A percentile compares a stretch with the other conserved stretches of the same genome.
Conservation (phyloP, 35 echinoderm and acorn worm genomes). For the Stichopus chloronotus region DNA sequence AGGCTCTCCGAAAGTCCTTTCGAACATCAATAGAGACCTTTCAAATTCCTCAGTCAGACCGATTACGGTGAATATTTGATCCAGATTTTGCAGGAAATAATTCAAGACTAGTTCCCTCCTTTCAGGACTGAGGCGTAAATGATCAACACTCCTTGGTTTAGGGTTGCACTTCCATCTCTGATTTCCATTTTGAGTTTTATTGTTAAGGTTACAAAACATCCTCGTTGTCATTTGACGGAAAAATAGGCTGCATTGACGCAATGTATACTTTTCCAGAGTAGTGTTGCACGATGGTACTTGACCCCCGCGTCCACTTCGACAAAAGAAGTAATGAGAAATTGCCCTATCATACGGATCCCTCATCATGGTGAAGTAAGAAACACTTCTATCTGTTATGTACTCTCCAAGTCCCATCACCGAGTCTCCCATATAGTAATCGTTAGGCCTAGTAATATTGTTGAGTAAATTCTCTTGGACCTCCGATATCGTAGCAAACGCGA, state of each 20-base stretch:
- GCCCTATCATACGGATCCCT: slow-evolving; percentile 54
- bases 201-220: background rate
- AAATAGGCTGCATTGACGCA: background rate
- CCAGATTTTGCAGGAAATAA: slow-evolving; percentile 47
- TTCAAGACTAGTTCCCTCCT: slow-evolving; percentile 2
- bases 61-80: slow-evolving; percentile 42
- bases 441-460: background rate
- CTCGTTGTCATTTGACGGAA: slow-evolving; percentile 49
- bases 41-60: slow-evolving; percentile 54
- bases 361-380: slow-evolving; percentile 42
- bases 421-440: slow-evolving; percentile 32
- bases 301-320: background rate
- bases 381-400: background rate
- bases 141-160: slow-evolving; percentile 1
- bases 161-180: background rate
- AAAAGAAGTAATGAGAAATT: slow-evolving; percentile 37
- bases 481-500: background rate
- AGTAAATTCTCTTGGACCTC: background rate
- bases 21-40: slow-evolving; percentile 43
- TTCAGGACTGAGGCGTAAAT: background rate
- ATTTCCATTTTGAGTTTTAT: background rate
- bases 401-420: slow-evolving; percentile 38
- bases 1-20: background rate
- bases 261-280: slow-evolving; percentile 21
- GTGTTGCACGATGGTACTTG: slow-evolving; percentile 38